Base-by-base conservation (phyloP, 2,113 vertebrate genomes). In the Cinclus mexicanus region DNA sequence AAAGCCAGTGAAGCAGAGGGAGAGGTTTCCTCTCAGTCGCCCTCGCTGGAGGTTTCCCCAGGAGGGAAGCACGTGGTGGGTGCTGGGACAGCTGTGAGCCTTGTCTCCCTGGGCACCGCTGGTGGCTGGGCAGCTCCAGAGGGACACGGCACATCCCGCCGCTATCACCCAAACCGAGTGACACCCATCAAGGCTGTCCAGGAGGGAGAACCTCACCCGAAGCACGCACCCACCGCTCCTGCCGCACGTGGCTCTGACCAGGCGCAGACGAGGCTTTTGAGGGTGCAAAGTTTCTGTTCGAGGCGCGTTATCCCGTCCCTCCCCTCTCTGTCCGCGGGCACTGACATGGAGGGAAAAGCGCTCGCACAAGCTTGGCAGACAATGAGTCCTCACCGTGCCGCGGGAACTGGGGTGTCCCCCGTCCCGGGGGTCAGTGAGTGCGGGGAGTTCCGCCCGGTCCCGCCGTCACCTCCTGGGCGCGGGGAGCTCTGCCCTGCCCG, bases 1-100 rank as follows among this genome's bases (percentile, higher is more conserved):
- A 35, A 64, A 47, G 68, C 22, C 0, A 21, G 72, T 37, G 75
- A 61, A 70, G 35, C 0, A 0, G 31, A 1, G 2, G 42, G 52
- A 92, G 14, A 82, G 4, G 20, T 25, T 67, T 65, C 61, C 61
- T 52, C 1, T 11, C 0, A 37, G 69, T 47, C 0, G 0, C 21
- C 71, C 61, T 65, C 1, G 3, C 4, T 2, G 23, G 56, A 70
- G 47, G 49, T 6, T 72, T 81, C 60, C 64, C 59, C 6, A 0
- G 13, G 79, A 85, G n/a, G 44, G 61, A 71, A 37, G 17, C 44
- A 25, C 3, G 10, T 22, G 82, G 70, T 0, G 3, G 63, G 33
- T 7, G 67, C 35, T 37, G 35, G 35, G 35, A 37, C 35, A 37
- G 35, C 17, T 1, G 12, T 2, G 2, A 39, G 37, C 29, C 12